Base-by-base conservation (phyloP, 1,140 invertebrate species). In the Neotoxoptera formosana region DNA sequence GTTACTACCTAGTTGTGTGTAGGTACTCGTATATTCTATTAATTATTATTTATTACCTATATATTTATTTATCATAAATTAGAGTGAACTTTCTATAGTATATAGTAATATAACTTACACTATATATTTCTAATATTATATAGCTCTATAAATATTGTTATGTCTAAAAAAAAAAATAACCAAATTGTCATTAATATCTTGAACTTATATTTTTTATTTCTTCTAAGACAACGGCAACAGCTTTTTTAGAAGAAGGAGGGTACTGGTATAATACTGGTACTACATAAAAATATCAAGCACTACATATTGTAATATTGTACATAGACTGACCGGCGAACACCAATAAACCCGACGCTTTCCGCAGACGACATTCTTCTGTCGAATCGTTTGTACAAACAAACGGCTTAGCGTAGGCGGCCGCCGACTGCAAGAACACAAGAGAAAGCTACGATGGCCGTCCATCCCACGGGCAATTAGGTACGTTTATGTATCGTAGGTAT, bases 381-480 rank as follows among this genome's bases (percentile, higher is more conserved):
- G 7, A 51, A 88, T 51, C 36, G 53, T 60, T 60, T 20, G 23
- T 7, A 56, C 21, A 17, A 21, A 36, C 88, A 6, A 23, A 36
- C 88, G 51, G 48, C 34, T 41, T 21, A 34, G 88, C 51, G 88
- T 90, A 90, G 88, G 88, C 88, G 87, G 87, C 51, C 21, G n/a
- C 47, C n/a, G n/a, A 23, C 36, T 25, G 88, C 14, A 21, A 90
- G 36, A 56, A 90, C 53, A 90, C 30, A 90, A 90, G 88, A 90
- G 88, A 90, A 90, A 90, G 88, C 88, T 53, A 90, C 88, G 53
- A 90, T 34, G 36, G 36, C 47, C 88, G 88, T 90, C n/a, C 45
- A 34, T 88, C 88, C 88, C 88, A 90, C 88, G 88, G 88, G 14
- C 88, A 41, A 41, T 90, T 88, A 51, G 47, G 34, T 34, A 88